Percentiles rank a stretch among this genome's conserved stretches.
These are phyloP conservation scores for Reticulitermes speratus DNA, from an alignment of 1,140 invertebrate species.

Conservation along the genomic window DNA sequence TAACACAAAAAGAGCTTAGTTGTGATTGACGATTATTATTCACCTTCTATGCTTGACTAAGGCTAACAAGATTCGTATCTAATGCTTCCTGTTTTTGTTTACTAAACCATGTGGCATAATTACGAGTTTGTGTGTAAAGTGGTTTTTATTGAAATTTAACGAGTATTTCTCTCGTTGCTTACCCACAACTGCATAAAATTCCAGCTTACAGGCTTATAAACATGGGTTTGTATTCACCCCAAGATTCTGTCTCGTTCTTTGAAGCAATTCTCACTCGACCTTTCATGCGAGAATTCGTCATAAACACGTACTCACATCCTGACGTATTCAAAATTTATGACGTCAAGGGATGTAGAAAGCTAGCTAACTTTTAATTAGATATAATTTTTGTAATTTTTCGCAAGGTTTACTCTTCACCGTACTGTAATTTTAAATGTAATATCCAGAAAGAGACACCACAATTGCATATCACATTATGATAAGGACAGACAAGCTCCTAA, in stretches of 20 bases:
- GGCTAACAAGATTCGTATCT: no score
- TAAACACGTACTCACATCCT: not conserved
- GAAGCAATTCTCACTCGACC: not conserved
- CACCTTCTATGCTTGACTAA: no score
- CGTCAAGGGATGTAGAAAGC: not conserved
- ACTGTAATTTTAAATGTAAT: not conserved
- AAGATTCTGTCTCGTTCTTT: not conserved
- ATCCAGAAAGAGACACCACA: not conserved
- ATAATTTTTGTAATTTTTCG: not conserved
- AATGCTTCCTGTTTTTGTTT: no score
- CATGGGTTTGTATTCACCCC: not conserved
- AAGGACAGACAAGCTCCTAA: not conserved
- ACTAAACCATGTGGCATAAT: not conserved
- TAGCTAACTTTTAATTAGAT: not conserved
- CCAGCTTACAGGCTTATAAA: not conserved
- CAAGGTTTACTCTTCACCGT: not conserved
- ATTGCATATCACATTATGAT: not conserved
- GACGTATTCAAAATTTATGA: not conserved
- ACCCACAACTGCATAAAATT: not conserved
- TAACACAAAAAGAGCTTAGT: no score
- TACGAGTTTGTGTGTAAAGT: not conserved
- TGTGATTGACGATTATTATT: no score
- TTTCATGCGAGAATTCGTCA: not conserved
- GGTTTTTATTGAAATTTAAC: not conserved
- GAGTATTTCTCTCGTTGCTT: not conserved